Conservation (phyloP, 2,797 vertebrate genomes). For the Balearica regulorum region DNA sequence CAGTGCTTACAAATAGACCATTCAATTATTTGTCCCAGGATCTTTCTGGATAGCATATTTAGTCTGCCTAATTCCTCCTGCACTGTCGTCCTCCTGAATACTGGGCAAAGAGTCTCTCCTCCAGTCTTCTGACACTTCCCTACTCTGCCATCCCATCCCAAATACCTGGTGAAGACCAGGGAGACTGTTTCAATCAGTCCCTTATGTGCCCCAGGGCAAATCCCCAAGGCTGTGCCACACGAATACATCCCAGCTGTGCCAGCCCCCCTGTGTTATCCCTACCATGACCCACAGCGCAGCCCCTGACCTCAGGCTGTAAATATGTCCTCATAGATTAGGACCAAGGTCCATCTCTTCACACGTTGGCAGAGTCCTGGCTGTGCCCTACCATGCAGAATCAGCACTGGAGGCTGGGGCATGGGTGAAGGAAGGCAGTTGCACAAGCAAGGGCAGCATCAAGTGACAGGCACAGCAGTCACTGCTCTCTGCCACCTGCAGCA, state of each 20-base stretch:
- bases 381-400: accelerated
- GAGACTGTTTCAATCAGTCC: not conserved
- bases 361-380: not conserved
- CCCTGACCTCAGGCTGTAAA: not conserved
- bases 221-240: not conserved
- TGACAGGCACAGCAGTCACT: not conserved
- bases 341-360: not conserved
- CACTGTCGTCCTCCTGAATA: not conserved
- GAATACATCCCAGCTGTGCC: not conserved
- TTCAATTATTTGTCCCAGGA: not conserved
- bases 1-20: not conserved
- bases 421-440: not conserved
- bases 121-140: not conserved
- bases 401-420: not conserved
- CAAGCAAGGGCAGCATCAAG: not conserved
- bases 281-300: not conserved
- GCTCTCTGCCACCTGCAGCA: not conserved
- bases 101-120: not conserved
- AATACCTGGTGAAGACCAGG: not conserved
- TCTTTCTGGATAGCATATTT: not conserved
- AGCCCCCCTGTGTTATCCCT: not conserved
- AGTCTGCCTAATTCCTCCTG: not conserved
- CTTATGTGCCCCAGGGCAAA: not conserved
- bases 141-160: not conserved
- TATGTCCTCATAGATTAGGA: not conserved